phyloP scores from a whole-genome alignment of 2,113 vertebrate genomes.

The Solenodon paradoxus region DNA sequence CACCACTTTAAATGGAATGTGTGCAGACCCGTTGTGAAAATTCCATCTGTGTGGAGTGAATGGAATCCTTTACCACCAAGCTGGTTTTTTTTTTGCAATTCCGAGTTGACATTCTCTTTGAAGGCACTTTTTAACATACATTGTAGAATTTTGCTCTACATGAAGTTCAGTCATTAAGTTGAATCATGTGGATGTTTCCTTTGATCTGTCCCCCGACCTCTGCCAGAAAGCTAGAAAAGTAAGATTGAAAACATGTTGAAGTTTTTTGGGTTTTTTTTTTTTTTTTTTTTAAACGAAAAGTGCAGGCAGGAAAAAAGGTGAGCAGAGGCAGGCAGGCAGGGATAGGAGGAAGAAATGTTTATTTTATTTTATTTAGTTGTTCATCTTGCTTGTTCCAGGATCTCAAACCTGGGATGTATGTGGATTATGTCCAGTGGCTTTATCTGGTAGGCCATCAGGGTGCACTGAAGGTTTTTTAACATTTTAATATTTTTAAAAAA shows the following conservation, averaged over 20 bases:
- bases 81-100: conserved; percentile 38
- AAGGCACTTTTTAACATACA: conserved; percentile 27
- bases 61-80: background rate
- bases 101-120: conserved; percentile 39
- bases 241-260: background rate
- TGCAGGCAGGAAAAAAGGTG: no score
- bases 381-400: no score
- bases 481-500: no score
- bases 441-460: no score
- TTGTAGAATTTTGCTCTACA: conserved; percentile 29
- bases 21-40: background rate
- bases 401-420: no score
- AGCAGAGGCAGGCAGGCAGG: no score
- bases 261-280: no score
- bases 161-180: background rate
- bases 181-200: background rate
- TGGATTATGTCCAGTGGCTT: no score
- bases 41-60: background rate
- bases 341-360: no score
- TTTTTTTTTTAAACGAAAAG: background rate
- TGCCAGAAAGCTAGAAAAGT: background rate
- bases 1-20: background rate
- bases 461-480: no score
- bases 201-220: background rate
- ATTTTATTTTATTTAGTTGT: no score